Evolutionary conservation across 1,140 invertebrate species (phyloP).

Genomic region (Achroia grisella): DNA sequence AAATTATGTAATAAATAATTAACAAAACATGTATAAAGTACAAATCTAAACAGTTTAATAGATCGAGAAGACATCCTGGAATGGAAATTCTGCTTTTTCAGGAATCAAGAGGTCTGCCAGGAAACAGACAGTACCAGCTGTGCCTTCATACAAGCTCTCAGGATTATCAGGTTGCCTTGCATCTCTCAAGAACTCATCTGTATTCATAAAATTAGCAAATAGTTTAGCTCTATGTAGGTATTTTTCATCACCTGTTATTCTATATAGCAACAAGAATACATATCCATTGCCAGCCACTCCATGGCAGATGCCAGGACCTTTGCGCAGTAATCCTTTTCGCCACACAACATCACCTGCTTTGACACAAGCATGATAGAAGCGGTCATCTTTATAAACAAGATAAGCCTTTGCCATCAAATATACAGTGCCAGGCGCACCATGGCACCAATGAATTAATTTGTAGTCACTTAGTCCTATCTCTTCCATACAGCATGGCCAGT

Average conservation of each 20-base stretch:
- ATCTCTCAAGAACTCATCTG: conserved; percentile 77
- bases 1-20: conserved; percentile 13
- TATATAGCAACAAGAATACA: conserved; percentile 86
- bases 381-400: conserved; percentile 81
- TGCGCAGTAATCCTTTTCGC: conserved; percentile 85
- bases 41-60: conserved; percentile 10
- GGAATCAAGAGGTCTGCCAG: conserved; percentile 85
- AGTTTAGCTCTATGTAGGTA: conserved; percentile 83
- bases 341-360: conserved; percentile 85
- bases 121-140: conserved; percentile 89
- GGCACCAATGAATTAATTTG: conserved; percentile 91
- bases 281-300: conserved; percentile 91
- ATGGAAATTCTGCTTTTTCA: conserved; percentile 86
- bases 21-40: neutral
- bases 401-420: conserved; percentile 90
- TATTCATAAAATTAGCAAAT: conserved; percentile 86
- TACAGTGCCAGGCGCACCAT: conserved; percentile 87
- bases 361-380: conserved; percentile 81
- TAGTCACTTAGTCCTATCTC: conserved; percentile 76
- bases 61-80: conserved; percentile 83
- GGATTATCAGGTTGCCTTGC: conserved; percentile 87
- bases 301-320: conserved; percentile 90
- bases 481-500: conserved; percentile 86
- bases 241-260: conserved; percentile 81
- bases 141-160: conserved; percentile 89